Conservation (phyloP, 1,140 invertebrate species). For the Polypedilum vanderplanki region DNA sequence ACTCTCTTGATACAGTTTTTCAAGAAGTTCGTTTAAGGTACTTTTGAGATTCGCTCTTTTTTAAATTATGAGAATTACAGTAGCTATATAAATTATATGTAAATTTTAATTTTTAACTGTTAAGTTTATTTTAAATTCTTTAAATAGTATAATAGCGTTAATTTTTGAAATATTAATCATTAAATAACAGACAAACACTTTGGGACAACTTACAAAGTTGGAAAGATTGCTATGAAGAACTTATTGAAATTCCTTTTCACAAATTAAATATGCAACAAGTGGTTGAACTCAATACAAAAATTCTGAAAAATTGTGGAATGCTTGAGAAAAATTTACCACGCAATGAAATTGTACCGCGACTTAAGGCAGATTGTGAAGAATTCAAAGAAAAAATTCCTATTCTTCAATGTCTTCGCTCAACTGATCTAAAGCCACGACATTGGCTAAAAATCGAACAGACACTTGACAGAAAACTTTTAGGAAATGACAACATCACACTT, state of each 20-base stretch:
- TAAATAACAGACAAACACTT: constrained; percentile 55
- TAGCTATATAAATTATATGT: too few relatives aligned
- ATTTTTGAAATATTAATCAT: too few relatives aligned
- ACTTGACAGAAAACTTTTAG: constrained; percentile 61
- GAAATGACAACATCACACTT: constrained; percentile 59
- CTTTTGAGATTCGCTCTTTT: too few relatives aligned
- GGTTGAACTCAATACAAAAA: constrained; percentile 55
- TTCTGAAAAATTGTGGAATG: constrained; percentile 61
- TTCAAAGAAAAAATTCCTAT: constrained; percentile 59
- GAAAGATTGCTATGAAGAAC: constrained; percentile 48
- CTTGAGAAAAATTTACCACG: constrained; percentile 68
- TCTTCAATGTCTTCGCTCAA: constrained; percentile 40
- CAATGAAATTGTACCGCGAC: constrained; percentile 65
- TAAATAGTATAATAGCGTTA: too few relatives aligned
- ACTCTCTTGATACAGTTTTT: constrained; percentile 67
- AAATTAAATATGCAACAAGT: constrained; percentile 65
- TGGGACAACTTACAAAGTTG: constrained; percentile 70
- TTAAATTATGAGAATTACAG: too few relatives aligned
- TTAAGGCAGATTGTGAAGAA: constrained; percentile 66
- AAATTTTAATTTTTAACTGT: too few relatives aligned
- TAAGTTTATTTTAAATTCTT: too few relatives aligned
- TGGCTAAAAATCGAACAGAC: constrained; percentile 74
- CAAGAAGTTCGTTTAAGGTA: constrained; percentile 62
- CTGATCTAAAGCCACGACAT: constrained; percentile 52
- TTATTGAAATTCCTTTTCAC: constrained; percentile 54